phyloP scores from a whole-genome alignment of 2,113 vertebrate genomes.

The Megatriorchis doriae region DNA sequence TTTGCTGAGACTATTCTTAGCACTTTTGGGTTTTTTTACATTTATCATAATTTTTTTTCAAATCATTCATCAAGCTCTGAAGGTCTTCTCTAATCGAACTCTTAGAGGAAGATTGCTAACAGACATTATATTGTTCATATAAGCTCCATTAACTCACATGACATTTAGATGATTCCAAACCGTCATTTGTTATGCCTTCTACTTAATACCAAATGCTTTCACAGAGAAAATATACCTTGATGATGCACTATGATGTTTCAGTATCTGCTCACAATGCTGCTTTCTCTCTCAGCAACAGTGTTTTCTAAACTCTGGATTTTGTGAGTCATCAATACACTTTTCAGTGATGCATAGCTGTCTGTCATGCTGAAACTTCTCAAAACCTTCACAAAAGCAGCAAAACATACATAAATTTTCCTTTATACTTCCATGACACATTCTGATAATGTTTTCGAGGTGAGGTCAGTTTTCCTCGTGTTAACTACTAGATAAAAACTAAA shows the following conservation, averaged over 20 bases:
- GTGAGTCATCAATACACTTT: neutral
- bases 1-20: neutral
- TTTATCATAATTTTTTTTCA: neutral
- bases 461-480: neutral
- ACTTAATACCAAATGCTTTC: neutral
- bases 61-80: neutral
- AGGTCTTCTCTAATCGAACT: neutral
- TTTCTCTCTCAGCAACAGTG: neutral
- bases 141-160: neutral
- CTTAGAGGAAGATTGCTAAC: neutral
- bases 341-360: neutral
- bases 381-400: neutral
- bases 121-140: neutral
- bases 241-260: neutral
- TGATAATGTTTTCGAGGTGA: neutral
- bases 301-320: neutral
- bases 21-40: neutral
- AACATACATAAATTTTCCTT: neutral
- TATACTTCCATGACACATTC: neutral
- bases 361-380: neutral
- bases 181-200: neutral
- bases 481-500: neutral
- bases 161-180: neutral
- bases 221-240: neutral
- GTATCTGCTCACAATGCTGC: neutral